Evolutionary conservation across 37 sponge, comb jelly and placozoan genomes (phyloP).

Genomic region (Theonella swinhoei): DNA sequence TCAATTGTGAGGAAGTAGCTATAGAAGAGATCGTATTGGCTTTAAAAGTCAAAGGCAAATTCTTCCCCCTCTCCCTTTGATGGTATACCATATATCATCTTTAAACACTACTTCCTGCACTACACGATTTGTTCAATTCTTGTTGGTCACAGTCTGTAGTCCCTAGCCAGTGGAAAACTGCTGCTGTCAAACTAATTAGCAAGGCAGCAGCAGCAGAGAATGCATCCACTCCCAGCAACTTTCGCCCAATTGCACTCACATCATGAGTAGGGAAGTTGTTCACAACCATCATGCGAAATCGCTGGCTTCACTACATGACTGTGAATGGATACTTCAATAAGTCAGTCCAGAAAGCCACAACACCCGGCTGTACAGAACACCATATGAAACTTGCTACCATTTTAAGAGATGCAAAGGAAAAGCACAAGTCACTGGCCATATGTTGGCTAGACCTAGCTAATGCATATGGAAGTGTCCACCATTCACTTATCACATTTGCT

Average conservation of each 20-base stretch:
- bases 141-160: conserved; percentile 10
- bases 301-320: conserved; percentile 6
- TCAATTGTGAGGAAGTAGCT: background rate
- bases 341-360: background rate
- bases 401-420: background rate
- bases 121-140: conserved; percentile 2
- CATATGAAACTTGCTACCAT: background rate
- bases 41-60: background rate
- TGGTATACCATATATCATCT: background rate
- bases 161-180: background rate
- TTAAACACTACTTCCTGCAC: conserved; percentile 4
- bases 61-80: conserved; percentile 13
- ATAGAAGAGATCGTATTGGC: background rate
- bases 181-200: background rate
- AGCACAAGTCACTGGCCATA: background rate
- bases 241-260: background rate
- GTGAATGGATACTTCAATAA: background rate
- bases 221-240: background rate
- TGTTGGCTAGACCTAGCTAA: background rate
- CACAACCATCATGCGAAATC: background rate
- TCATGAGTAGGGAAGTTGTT: background rate
- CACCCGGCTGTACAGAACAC: conserved; percentile 3
- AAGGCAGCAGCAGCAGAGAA: background rate
- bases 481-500: background rate
- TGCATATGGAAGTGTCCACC: background rate